Evolutionary conservation across 2,888 invertebrate genomes (phyloP), one percentile per base, ranked within the genome.

Genomic region (Ypsolopha sequella): DNA sequence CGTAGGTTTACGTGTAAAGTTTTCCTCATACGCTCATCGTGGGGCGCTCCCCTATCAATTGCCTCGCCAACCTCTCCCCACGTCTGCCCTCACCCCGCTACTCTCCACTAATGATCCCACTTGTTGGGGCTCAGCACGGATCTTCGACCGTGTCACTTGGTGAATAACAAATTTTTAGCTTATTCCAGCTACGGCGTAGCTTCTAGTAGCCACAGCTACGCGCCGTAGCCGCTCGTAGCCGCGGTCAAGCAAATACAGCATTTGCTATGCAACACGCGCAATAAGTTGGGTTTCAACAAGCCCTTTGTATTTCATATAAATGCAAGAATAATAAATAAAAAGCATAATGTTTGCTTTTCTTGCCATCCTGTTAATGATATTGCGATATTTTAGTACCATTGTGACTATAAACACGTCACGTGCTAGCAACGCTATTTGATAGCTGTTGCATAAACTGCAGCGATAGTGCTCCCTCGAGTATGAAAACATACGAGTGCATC

Each of bases 111-210:
- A 86, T 82, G 82, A 85, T 78, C 70, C 80, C 85, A 84, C 82
- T 86, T 85, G 85, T 85, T 84, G 80, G 73, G 80, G 78, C 81
- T 84, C 80, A 76, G 65, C 66, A 67, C 71, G 81, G 81, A 80
- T 85, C 79, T 80, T 80, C 72, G 73, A 56, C 75, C 74, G 76
- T 80, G 82, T 79, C 77, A 79, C 71, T 70, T 68, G 70, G 73
- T 80, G 84, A 85, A 85, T 85, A 84, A 82, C 84, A 81, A 85
- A 85, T 80, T 79, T 73, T 66, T 65, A 71, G 70, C 70, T 74
- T 71, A 80, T 77, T 24, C 24, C 24, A 24, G 24, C 24, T 24
- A 24, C 24, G 24, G 24, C 24, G 24, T 24, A 24, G 24, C 24
- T 24, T 24, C 24, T 24, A 3, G 24, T 24, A 24, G 24, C 73